Percentiles rank a stretch among this genome's conserved stretches.
Evolutionary conservation across 2,797 vertebrate genomes (phyloP).

Genomic region (Apogon hyalosoma): DNA sequence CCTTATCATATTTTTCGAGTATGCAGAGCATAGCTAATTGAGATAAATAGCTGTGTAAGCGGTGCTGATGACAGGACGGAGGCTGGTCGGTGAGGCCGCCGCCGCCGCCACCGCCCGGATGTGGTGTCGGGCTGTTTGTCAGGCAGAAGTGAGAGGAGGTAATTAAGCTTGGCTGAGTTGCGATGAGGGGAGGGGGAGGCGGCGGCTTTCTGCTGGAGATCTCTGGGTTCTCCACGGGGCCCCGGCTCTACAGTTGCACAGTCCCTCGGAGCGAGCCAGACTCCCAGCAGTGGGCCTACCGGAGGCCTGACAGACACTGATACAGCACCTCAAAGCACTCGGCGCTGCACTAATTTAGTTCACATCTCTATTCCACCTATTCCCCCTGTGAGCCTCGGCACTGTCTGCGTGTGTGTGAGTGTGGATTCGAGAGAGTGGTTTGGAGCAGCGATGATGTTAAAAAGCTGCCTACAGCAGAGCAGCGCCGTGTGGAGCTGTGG

Average conservation of each 20-base stretch:
- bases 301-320: slow-evolving; percentile 65
- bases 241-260: slow-evolving; percentile 28
- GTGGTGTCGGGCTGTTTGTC: slow-evolving; percentile 50
- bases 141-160: slow-evolving; percentile 44
- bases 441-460: slow-evolving; percentile 58
- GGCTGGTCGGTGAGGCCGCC: slow-evolving; percentile 41
- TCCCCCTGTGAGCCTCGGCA: slow-evolving; percentile 28
- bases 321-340: slow-evolving; percentile 65
- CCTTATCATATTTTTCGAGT: slow-evolving; percentile 57
- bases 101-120: slow-evolving; percentile 29
- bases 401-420: slow-evolving; percentile 29
- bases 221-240: slow-evolving; percentile 49
- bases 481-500: too few relatives aligned
- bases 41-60: slow-evolving; percentile 61
- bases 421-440: slow-evolving; percentile 23
- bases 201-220: slow-evolving; percentile 26
- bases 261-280: slow-evolving; percentile 44
- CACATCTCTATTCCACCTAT: slow-evolving; percentile 58
- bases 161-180: slow-evolving; percentile 62
- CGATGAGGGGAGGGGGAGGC: slow-evolving; percentile 9
- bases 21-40: slow-evolving; percentile 69
- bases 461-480: slow-evolving; percentile 58
- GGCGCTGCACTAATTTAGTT: slow-evolving; percentile 54
- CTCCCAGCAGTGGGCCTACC: slow-evolving; percentile 60
- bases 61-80: slow-evolving; percentile 44